A percentile compares a stretch with the other conserved stretches of the same genome.
phyloP scores from a whole-genome alignment of 2,888 invertebrate species.

The Criorhina ranunculi region DNA sequence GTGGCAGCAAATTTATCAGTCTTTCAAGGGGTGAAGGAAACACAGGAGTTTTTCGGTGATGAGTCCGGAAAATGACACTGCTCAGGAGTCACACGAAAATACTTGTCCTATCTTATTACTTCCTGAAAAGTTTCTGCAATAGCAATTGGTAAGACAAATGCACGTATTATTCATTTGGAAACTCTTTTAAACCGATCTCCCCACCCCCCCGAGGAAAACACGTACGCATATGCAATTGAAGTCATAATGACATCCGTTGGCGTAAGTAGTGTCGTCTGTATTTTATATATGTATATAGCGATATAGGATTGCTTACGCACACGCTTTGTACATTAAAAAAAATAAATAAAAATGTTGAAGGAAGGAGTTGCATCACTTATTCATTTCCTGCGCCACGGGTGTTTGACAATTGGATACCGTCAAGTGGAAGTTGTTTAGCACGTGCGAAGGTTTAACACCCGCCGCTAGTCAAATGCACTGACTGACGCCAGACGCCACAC shows the following conservation, averaged over 20 bases:
- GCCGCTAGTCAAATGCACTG: constrained; percentile 38
- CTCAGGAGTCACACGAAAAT: not conserved
- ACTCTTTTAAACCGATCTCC: constrained; percentile 30
- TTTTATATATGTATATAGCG: constrained; percentile 26
- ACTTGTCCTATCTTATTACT: not conserved
- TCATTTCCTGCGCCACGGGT: constrained; percentile 73
- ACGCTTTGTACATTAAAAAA: constrained; percentile 31
- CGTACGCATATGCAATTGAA: constrained; percentile 60
- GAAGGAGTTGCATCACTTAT: constrained; percentile 74
- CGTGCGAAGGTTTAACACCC: constrained; percentile 72
- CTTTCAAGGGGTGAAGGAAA: too few species aligned
- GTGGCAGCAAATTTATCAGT: too few species aligned
- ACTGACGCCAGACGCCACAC: constrained; percentile 39
- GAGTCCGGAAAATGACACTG: not conserved
- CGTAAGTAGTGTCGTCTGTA: constrained; percentile 45
- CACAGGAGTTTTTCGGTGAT: too few species aligned
- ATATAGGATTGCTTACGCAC: constrained; percentile 37
- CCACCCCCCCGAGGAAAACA: constrained; percentile 53
- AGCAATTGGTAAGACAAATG: constrained; percentile 31
- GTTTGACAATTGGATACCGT: constrained; percentile 64
- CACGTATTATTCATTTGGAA: constrained; percentile 30
- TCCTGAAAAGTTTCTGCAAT: constrained; percentile 19
- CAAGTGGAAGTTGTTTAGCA: constrained; percentile 66
- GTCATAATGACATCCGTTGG: constrained; percentile 69
- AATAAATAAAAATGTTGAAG: constrained; percentile 66